Evolutionary conservation across 1,140 invertebrate species (phyloP).

Genomic region (Dendrolimus punctatus): DNA sequence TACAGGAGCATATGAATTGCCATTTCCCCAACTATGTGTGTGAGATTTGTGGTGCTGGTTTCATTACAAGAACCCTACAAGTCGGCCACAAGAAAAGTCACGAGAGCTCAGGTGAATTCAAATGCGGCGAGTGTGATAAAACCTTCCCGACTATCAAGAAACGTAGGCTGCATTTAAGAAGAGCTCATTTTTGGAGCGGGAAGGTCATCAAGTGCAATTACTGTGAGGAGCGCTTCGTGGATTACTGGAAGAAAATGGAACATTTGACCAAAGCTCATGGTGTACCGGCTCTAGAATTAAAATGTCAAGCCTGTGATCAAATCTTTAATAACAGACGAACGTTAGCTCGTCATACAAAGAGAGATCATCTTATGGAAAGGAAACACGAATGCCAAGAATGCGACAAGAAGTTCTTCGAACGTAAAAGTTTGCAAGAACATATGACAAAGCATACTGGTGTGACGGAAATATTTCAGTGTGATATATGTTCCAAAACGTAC

Average conservation of each 20-base stretch:
- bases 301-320: conserved; percentile 14
- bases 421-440: conserved; percentile 43
- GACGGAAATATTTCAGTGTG: conserved; percentile 60
- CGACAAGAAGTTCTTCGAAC: conserved; percentile 23
- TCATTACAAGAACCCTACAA: background rate
- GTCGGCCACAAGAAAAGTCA: background rate
- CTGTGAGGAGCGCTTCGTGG: conserved; percentile 12
- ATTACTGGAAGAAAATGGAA: conserved; percentile 3
- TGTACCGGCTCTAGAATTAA: background rate
- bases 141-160: conserved; percentile 1
- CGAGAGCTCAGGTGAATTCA: conserved; percentile 4
- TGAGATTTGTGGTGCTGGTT: conserved; percentile 1
- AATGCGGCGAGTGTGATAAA: conserved; percentile 1
- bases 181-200: background rate
- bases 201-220: conserved; percentile 7
- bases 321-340: background rate
- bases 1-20: conserved; percentile 1
- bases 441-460: conserved; percentile 72
- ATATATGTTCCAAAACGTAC: conserved; percentile 73
- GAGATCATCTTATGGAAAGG: conserved; percentile 13
- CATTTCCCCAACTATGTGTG: conserved; percentile 6
- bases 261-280: conserved; percentile 13
- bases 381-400: conserved; percentile 18
- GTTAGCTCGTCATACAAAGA: conserved; percentile 5
- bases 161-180: background rate